Conservation (phyloP, 1,140 invertebrate species). For the Trichoplusia ni region DNA sequence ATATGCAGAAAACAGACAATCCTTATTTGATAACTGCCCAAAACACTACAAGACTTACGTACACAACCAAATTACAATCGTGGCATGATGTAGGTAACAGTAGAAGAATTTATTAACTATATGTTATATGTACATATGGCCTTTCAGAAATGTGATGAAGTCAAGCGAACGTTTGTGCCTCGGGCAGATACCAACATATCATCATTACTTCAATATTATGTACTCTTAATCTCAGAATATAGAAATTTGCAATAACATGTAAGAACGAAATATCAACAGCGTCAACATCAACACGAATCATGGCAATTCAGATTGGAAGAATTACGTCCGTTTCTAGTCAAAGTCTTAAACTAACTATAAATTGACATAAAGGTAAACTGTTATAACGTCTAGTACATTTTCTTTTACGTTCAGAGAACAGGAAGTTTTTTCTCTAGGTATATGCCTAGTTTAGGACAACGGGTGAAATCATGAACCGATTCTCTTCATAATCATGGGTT, state of each 20-base stretch:
- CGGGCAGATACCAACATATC: not conserved
- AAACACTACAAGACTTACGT: not conserved
- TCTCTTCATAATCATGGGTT: no score
- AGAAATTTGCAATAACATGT: not conserved
- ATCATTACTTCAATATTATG: conserved; percentile 7
- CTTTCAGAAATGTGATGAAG: not conserved
- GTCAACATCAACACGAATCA: no score
- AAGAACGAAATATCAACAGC: no score
- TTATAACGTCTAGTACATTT: no score
- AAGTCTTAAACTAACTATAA: no score
- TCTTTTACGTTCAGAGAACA: no score
- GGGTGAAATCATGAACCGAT: conserved; percentile 4
- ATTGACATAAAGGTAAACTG: no score
- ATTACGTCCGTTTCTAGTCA: no score
- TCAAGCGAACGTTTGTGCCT: not conserved
- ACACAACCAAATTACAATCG: not conserved
- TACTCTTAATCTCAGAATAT: conserved; percentile 7
- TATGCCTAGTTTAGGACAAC: no score
- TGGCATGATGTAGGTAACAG: not conserved
- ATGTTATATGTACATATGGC: not conserved
- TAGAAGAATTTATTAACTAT: not conserved
- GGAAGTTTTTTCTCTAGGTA: no score
- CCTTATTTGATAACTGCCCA: conserved; percentile 1
- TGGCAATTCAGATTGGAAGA: no score
- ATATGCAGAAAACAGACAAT: not conserved